Conservation (phyloP, 2,797 vertebrate genomes). For the Myotis daubentonii region DNA sequence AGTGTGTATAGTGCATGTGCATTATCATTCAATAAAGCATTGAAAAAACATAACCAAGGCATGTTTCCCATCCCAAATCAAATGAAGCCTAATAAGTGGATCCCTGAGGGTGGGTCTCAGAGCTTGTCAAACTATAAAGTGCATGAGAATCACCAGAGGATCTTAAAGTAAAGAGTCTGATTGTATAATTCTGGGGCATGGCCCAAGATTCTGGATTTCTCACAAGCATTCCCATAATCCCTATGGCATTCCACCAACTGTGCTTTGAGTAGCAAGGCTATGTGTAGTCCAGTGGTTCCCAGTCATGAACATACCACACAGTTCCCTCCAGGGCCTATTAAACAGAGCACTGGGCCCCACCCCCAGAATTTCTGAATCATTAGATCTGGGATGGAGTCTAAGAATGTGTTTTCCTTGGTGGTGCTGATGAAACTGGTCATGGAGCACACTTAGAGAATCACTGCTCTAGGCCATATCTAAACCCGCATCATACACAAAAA, state of each 20-base stretch:
- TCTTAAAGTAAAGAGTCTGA: background rate
- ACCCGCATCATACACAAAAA: background rate
- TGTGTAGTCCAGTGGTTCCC: background rate
- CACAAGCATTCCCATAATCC: background rate
- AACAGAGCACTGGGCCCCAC: background rate
- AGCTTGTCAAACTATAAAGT: background rate
- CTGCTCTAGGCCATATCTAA: background rate
- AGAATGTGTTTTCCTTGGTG: background rate
- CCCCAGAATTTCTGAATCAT: background rate
- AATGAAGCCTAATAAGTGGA: slow-evolving; percentile 6
- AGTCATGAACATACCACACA: background rate
- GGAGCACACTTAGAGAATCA: background rate
- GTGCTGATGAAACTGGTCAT: background rate
- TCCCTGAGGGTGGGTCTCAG: background rate
- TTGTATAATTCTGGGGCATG: background rate
- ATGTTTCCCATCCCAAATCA: background rate
- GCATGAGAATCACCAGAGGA: background rate
- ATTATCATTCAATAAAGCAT: background rate
- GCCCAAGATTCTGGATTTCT: background rate
- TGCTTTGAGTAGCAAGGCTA: background rate
- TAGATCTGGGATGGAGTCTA: background rate
- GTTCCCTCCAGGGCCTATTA: background rate
- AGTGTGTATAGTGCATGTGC: background rate
- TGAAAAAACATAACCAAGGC: slow-evolving; percentile 3
- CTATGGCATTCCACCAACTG: background rate